These are phyloP conservation scores for Ctenochaetus hawaiiensis DNA, from an alignment of 2,797 vertebrate species.

Conservation along the genomic window DNA sequence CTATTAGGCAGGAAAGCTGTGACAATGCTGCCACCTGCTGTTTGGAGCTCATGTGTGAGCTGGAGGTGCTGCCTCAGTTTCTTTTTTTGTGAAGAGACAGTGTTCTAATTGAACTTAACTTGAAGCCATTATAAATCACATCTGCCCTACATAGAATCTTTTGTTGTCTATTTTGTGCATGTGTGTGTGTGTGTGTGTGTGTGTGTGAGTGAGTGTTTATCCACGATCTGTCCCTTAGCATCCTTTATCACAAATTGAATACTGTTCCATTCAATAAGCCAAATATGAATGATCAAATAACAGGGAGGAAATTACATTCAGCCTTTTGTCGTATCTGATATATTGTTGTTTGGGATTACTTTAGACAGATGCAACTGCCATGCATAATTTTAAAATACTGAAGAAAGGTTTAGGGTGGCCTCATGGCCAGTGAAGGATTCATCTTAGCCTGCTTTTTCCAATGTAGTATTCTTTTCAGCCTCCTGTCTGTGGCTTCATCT, in stretches of 20 bases:
- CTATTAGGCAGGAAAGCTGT: slow-evolving; percentile 57
- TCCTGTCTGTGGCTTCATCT: slow-evolving; percentile 63
- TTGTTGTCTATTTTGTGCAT: slow-evolving; percentile 40
- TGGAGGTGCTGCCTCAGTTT: slow-evolving; percentile 20
- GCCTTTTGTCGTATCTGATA: slow-evolving; percentile 69
- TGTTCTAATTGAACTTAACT: slow-evolving; percentile 63
- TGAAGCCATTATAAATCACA: slow-evolving; percentile 66
- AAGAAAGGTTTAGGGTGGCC: slow-evolving; percentile 55
- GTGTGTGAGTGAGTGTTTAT: slow-evolving; percentile 8
- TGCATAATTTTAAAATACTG: slow-evolving; percentile 47
- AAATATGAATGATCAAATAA: slow-evolving; percentile 75
- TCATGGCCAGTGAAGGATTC: slow-evolving; percentile 44
- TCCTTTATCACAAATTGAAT: slow-evolving; percentile 73
- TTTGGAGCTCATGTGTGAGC: slow-evolving; percentile 27
- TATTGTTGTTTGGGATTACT: slow-evolving; percentile 71
- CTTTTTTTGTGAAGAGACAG: slow-evolving; percentile 30
- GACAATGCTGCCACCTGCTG: slow-evolving; percentile 87
- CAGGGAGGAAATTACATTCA: slow-evolving; percentile 74
- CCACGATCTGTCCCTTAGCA: slow-evolving; percentile 44
- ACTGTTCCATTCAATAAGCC: slow-evolving; percentile 64
- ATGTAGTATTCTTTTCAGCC: slow-evolving; percentile 63
- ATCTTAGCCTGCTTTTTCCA: slow-evolving; percentile 54
- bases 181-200: slow-evolving; percentile 25
- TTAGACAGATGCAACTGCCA: slow-evolving; percentile 50
- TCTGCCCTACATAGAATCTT: slow-evolving; percentile 50